Conservation (phyloP, 2,797 vertebrate genomes). For the Eleutherodactylus coqui region DNA sequence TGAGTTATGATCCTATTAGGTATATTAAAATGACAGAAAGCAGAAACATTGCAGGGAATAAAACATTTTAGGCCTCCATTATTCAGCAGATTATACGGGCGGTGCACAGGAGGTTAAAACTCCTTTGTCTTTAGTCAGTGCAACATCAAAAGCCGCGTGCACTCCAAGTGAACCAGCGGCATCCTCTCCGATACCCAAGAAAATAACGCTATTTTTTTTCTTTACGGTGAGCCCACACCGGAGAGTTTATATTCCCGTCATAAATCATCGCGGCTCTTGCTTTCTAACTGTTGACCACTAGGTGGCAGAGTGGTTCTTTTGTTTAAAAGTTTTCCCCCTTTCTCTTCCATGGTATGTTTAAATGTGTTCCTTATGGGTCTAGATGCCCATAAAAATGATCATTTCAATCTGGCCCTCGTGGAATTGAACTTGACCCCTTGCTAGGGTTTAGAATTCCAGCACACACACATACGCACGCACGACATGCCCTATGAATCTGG, state of each 20-base stretch:
- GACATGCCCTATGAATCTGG: slow-evolving; percentile 51
- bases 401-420: slow-evolving; percentile 61
- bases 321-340: slow-evolving; percentile 27
- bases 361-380: slow-evolving; percentile 62
- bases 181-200: slow-evolving; percentile 69
- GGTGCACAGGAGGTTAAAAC: slow-evolving; percentile 70
- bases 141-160: slow-evolving; percentile 73
- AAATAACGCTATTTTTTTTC: slow-evolving; percentile 72
- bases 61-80: slow-evolving; percentile 72
- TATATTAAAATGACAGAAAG: slow-evolving; percentile 76
- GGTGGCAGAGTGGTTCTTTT: slow-evolving; percentile 72
- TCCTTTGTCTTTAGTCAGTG: slow-evolving; percentile 63
- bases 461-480: slow-evolving; percentile 54
- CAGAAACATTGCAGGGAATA: slow-evolving; percentile 74
- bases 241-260: slow-evolving; percentile 70
- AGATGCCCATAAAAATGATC: slow-evolving; percentile 62
- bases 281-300: slow-evolving; percentile 67
- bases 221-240: slow-evolving; percentile 70
- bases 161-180: slow-evolving; percentile 71
- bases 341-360: slow-evolving; percentile 53
- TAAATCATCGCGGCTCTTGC: slow-evolving; percentile 70
- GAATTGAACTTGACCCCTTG: slow-evolving; percentile 64
- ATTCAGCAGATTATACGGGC: slow-evolving; percentile 70
- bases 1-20: slow-evolving; percentile 78
- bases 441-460: slow-evolving; percentile 59